Base-by-base conservation (phyloP, 2,797 vertebrate genomes). In the Thripadectes ignobilis region DNA sequence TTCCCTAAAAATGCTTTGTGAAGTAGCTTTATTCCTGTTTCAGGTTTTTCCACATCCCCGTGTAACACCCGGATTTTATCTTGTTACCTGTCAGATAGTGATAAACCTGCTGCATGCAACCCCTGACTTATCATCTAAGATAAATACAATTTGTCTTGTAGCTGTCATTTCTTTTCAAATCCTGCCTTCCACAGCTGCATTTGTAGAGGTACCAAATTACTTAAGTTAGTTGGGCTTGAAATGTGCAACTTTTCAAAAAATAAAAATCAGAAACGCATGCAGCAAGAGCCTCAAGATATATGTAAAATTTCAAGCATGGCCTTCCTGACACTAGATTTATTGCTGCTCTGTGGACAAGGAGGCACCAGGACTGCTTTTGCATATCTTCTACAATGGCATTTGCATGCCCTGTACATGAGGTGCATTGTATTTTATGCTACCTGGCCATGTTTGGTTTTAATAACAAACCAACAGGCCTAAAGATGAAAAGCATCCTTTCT, bases 41-140 rank as follows among this genome's bases (percentile, higher is more conserved):
- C 93, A 92, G 72, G 55, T 91, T 83, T 92, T 94, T 91, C 63
- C 91, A 76, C 83, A 80, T 94, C 95, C 83, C 82, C 27, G 0
- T 36, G 89, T 84, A 92, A 76, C 94, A 94, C 88, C 95, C 94
- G 96, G 88, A n/a, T 52, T 84, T 95, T 96, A 96, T 96, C 94
- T 92, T n/a, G 43, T 59, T 79, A 82, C 69, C 89, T 67, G 80
- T 61, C 89, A 93, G 68, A 69, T 24, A 62, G 61, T 18, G 89
- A 93, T 67, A 96, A 96, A 73, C 82, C 52, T n/a, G 9, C 89
- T 57, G 89, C 73, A 89, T 29, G 69, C 79, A 89, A 78, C 62
- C 79, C 39, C 76, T 78, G 69, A 48, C 69, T 89, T 93, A 73
- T 9, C 90, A 67, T 16, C 87, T 32, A 69, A 90, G 82, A 91